These are phyloP conservation scores for Vireo altiloquus DNA, from an alignment of 2,113 vertebrate genomes.

Conservation along the genomic window DNA sequence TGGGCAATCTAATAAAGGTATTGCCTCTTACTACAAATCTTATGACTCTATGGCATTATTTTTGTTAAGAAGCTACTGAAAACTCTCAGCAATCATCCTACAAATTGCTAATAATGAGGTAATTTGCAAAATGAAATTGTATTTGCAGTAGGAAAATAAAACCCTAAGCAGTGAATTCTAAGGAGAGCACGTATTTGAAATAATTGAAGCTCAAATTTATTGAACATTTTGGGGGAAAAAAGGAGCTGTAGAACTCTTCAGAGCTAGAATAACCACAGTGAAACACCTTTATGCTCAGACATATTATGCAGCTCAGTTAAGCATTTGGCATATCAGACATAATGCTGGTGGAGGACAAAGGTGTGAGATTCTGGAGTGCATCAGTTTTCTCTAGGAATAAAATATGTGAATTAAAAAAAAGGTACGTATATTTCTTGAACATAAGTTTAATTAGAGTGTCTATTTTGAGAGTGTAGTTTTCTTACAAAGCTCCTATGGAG, in stretches of 20 bases:
- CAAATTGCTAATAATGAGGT: slow-evolving; percentile 45
- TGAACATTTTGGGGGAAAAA: background rate
- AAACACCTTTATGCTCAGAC: background rate
- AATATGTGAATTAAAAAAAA: background rate
- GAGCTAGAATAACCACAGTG: background rate
- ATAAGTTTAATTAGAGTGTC: background rate
- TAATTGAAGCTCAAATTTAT: background rate
- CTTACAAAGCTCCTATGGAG: background rate
- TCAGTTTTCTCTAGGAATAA: background rate
- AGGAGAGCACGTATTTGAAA: background rate
- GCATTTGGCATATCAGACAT: background rate
- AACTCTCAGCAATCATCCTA: slow-evolving; percentile 21
- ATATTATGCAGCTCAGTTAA: background rate
- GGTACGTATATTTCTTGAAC: background rate
- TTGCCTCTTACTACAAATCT: background rate
- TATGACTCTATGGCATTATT: background rate
- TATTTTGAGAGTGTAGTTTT: background rate
- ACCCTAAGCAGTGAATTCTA: background rate
- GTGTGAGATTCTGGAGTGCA: background rate
- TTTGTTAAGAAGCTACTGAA: slow-evolving; percentile 34
- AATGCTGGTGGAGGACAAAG: background rate
- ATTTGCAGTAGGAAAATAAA: slow-evolving; percentile 39
- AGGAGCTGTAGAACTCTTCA: background rate
- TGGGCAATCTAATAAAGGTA: slow-evolving; percentile 5
- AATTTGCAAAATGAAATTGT: slow-evolving; percentile 15